phyloP scores from a whole-genome alignment of 2,888 invertebrate genomes.

The Cinara cedri region DNA sequence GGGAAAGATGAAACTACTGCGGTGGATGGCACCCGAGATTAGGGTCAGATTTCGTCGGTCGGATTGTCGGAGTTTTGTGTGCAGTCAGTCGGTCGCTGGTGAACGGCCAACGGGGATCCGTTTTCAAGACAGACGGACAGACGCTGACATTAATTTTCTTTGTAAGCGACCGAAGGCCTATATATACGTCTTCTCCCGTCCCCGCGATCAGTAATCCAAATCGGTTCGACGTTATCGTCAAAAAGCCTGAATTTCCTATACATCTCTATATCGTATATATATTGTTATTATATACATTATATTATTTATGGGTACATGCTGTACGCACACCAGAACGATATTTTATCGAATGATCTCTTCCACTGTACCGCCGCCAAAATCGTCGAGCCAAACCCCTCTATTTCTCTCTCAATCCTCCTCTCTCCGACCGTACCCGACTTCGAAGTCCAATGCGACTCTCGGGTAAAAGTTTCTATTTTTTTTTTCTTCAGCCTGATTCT shows the following conservation, averaged over 20 bases:
- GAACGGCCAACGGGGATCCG: conserved; percentile 29
- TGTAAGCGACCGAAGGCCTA: not conserved
- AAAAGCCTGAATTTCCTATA: conserved; percentile 20
- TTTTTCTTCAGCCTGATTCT: not conserved
- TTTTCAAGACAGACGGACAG: conserved; percentile 27
- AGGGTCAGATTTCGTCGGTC: conserved; percentile 48
- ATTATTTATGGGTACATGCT: too few relatives aligned
- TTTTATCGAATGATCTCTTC: conserved; percentile 21
- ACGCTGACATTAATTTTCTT: conserved; percentile 53
- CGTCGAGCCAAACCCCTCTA: conserved; percentile 15
- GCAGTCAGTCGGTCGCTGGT: conserved; percentile 27
- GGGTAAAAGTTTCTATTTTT: not conserved
- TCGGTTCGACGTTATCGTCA: conserved; percentile 37
- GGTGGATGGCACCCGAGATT: conserved; percentile 25
- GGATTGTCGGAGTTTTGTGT: conserved; percentile 31
- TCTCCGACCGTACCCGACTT: too few relatives aligned
- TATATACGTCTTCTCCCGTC: not conserved
- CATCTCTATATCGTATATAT: too few relatives aligned
- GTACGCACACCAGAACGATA: conserved; percentile 18
- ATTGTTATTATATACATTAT: too few relatives aligned
- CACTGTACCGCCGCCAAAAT: not conserved
- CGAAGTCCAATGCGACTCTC: too few relatives aligned
- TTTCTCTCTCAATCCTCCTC: not conserved
- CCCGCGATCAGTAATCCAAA: conserved; percentile 26
- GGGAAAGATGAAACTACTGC: conserved; percentile 7